A percentile compares a stretch with the other conserved stretches of the same genome.
These are phyloP conservation scores for Peromyscus nudipes DNA, from an alignment of 2,797 vertebrate genomes.

Conservation along the genomic window DNA sequence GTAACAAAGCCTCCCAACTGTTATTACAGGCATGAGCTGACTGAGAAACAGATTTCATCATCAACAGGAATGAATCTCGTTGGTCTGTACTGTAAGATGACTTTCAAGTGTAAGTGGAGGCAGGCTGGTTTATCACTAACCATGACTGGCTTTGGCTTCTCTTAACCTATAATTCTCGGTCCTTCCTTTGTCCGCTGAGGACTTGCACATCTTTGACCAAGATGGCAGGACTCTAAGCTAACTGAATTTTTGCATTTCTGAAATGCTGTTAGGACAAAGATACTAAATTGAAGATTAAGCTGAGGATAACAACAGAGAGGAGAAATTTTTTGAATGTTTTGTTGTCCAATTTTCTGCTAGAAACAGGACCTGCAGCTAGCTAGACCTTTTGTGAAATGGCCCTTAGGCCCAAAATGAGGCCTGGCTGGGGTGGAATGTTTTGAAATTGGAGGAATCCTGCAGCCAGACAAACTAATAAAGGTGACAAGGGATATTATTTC, in stretches of 20 bases:
- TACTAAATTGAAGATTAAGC: not conserved
- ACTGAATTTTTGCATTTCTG: conserved; percentile 20
- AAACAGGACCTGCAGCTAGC: not conserved
- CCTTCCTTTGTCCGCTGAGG: not conserved
- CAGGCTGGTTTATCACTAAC: not conserved
- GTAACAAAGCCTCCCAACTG: not conserved
- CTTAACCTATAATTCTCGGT: not conserved
- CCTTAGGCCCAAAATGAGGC: not conserved
- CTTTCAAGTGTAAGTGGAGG: not conserved
- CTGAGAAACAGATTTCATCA: not conserved
- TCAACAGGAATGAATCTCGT: not conserved
- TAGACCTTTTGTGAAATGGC: not conserved
- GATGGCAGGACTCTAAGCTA: conserved; percentile 12
- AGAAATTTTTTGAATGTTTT: not conserved
- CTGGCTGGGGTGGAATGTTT: not conserved
- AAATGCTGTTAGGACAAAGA: not conserved
- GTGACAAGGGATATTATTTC: not conserved
- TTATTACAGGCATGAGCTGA: not conserved
- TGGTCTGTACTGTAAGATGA: not conserved
- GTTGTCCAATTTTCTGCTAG: not conserved
- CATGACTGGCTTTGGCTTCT: not conserved
- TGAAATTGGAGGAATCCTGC: not conserved
- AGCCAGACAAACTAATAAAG: not conserved
- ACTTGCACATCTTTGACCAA: not conserved
- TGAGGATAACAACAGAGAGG: not conserved